Base-by-base conservation (phyloP, 1,140 invertebrate genomes). In the Oryctes rhinoceros region DNA sequence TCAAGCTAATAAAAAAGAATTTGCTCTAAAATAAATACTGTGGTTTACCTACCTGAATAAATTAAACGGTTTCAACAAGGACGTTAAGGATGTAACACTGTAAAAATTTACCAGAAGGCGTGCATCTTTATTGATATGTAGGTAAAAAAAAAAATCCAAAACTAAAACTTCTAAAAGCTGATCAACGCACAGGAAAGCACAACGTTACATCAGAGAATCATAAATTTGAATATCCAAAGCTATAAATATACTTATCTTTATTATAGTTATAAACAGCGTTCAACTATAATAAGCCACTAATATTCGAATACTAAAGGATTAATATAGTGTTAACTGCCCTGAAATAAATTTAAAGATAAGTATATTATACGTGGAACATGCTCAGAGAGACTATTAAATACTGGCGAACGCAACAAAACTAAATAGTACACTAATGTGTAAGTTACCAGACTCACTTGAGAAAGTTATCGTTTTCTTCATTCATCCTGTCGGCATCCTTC, bases 391-490 rank as follows among this genome's bases (percentile, higher is more conserved):
- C 65, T 71, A 71, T 4, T 15, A 71, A 71, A 37, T 15, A 37
- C 65, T 35, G 37, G 24, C 35, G 24, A 10, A 71, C 35, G 35
- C 4, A 71, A 11, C 35, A 37, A 71, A 71, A 71, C 20, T 71
- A 71, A 62, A 18, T 71, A 30, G 7, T 24, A 71, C 20, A 15
- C 65, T 71, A 71, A 71, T 71, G 13, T 71, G 9, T 11, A 18
- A 62, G 20, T 71, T 24, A 71, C 7, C 24, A 71, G 35, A 71
- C 92, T 92, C 91, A 95, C 94, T 94, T 95, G 81, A 97, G 88
- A 87, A 96, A 95, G 87, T 94, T 94, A 89, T 98, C 96, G 90
- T 98, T 98, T 89, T 98, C 96, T 89, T 96, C 94, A 86, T 98
- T 98, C 91, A 98, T 92, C 88, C 94, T 94, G 85, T 98, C 97